Conservation (phyloP, 2,888 invertebrate species). For the Caradrina clavipalpis region DNA sequence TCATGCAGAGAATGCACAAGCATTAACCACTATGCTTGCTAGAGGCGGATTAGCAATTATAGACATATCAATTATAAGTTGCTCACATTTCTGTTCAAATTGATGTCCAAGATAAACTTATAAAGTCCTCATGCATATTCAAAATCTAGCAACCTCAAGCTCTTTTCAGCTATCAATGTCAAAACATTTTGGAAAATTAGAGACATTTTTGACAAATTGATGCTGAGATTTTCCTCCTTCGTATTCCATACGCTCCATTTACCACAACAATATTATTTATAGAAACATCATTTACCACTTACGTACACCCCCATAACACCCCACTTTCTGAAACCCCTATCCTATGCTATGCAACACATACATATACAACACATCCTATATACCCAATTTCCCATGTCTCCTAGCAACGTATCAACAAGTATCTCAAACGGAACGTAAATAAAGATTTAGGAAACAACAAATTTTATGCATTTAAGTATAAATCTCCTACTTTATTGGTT, state of each 20-base stretch:
- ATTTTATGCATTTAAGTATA: constrained; percentile 49
- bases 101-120: no score
- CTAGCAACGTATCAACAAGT: constrained; percentile 36
- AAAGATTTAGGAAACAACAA: constrained; percentile 36
- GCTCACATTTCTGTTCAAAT: no score
- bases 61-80: no score
- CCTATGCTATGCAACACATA: not conserved
- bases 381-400: not conserved
- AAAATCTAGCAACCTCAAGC: no score
- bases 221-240: no score
- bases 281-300: constrained; percentile 14
- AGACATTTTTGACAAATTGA: no score
- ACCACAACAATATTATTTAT: not conserved
- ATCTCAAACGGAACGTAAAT: constrained; percentile 9
- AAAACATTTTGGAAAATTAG: no score
- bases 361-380: not conserved
- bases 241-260: not conserved
- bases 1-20: no score
- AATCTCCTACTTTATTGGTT: constrained; percentile 58
- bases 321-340: not conserved
- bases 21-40: no score
- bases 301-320: not conserved
- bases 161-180: no score
- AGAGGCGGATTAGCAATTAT: no score
- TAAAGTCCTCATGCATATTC: no score